Evolutionary conservation across 1,140 invertebrate species (phyloP), one percentile per base, ranked within the genome.

Genomic region (Phenacoccus solenopsis): DNA sequence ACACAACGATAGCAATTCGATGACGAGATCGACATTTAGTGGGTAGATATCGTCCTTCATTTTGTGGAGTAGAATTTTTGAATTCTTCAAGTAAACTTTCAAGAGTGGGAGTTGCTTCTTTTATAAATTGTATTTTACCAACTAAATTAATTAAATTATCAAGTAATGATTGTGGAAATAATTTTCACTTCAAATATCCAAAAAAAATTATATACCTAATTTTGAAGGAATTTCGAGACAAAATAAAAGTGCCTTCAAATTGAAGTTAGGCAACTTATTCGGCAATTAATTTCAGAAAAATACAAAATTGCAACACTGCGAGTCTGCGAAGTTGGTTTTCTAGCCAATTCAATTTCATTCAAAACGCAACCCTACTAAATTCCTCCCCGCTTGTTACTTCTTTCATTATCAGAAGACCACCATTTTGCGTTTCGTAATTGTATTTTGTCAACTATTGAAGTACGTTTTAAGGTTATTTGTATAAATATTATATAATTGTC

Each of bases 1-100:
- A 94, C 73, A 98, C 85, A 70, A 97, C 87, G 71, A 97, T 88
- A 49, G 93, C 94, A 3, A 96, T 91, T 75, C 84, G 85, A 75
- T 92, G 84, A 68, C 86, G 83, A 10, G 91, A 83, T 27, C 80
- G 81, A 78, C 94, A 96, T 59, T 88, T 82, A 13, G 80, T 79
- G 0, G 94, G 94, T n/a, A 80, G 79, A 78, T 87, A 93, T 67
- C 83, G 81, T 1, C 94, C 94, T 5, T 93, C 94, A 22, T 81
- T 78, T 64, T 83, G 80, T 70, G 88, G 28, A 9, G 69, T 73
- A 64, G 59, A 64, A 64, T 27, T 64, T 16, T 64, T 20, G 20
- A 64, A 64, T 64, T 64, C 59, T 24, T 64, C 59, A 3, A 9
- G 59, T 25, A 64, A 27, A 64, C 25, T 27, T 64, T 64, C 12